Evolutionary conservation across 2,888 invertebrate species (phyloP).

Genomic region (Caenorhabditis doughertyi): DNA sequence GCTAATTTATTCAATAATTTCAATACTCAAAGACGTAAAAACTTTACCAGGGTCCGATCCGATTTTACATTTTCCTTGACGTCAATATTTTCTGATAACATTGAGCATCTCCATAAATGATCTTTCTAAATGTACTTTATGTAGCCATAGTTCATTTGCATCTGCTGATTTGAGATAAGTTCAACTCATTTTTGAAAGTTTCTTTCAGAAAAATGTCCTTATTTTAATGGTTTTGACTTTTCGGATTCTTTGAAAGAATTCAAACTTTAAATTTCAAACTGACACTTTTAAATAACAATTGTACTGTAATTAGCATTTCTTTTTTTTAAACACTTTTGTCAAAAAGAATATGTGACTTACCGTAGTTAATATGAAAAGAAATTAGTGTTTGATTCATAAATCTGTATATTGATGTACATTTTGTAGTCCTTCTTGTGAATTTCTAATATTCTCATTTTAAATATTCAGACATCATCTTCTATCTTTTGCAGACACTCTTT

Average conservation of each 20-base stretch:
- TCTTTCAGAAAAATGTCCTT: background rate
- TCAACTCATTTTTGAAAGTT: background rate
- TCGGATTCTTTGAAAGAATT: background rate
- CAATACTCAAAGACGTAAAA: too few relatives aligned
- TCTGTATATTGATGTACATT: background rate
- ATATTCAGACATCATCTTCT: background rate
- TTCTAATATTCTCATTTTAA: conserved; percentile 10
- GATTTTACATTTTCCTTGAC: too few relatives aligned
- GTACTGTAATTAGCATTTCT: background rate
- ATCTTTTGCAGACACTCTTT: background rate
- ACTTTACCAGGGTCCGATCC: too few relatives aligned
- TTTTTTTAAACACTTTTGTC: too few relatives aligned
- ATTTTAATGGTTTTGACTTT: background rate
- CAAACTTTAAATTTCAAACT: background rate
- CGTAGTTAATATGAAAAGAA: background rate
- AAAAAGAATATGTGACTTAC: too few relatives aligned
- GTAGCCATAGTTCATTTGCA: too few relatives aligned
- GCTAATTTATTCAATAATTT: too few relatives aligned
- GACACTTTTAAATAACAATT: background rate
- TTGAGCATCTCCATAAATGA: too few relatives aligned
- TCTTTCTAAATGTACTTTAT: too few relatives aligned
- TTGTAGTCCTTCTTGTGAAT: background rate
- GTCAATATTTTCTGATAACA: too few relatives aligned
- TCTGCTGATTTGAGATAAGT: too few relatives aligned
- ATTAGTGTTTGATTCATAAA: background rate